Evolutionary conservation across 2,113 vertebrate species (phyloP).

Genomic region (Arvicanthis niloticus): DNA sequence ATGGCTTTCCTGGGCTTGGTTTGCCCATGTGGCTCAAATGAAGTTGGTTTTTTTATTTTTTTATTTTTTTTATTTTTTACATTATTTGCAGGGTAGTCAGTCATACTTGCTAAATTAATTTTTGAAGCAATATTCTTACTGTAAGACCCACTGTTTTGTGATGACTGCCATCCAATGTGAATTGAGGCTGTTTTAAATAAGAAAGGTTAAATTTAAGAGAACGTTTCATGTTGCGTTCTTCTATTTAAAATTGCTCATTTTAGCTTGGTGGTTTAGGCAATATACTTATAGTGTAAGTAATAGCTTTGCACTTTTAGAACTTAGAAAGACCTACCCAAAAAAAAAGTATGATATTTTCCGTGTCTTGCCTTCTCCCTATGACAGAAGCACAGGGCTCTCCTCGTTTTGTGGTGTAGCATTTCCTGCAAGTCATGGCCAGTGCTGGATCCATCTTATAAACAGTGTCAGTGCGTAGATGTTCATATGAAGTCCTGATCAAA

Average conservation of each 20-base stretch:
- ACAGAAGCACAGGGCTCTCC: background rate
- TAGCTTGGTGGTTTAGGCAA: background rate
- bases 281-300: background rate
- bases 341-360: background rate
- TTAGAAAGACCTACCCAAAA: background rate
- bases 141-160: slow-evolving; percentile 21
- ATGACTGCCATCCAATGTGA: background rate
- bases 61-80: slow-evolving; percentile 31
- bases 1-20: slow-evolving; percentile 63
- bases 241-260: slow-evolving; percentile 36
- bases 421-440: background rate
- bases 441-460: background rate
- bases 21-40: slow-evolving; percentile 60
- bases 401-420: background rate
- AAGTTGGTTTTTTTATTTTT: background rate
- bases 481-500: background rate
- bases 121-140: slow-evolving; percentile 39
- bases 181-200: slow-evolving; percentile 3
- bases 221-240: slow-evolving; percentile 33
- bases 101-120: slow-evolving; percentile 48
- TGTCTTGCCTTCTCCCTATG: background rate
- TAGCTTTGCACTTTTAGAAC: background rate
- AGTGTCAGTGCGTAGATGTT: background rate
- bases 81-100: slow-evolving; percentile 34
- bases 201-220: slow-evolving; percentile 23